These are phyloP conservation scores for Galago senegalensis DNA, from an alignment of 2,797 vertebrate genomes.

Conservation along the genomic window DNA sequence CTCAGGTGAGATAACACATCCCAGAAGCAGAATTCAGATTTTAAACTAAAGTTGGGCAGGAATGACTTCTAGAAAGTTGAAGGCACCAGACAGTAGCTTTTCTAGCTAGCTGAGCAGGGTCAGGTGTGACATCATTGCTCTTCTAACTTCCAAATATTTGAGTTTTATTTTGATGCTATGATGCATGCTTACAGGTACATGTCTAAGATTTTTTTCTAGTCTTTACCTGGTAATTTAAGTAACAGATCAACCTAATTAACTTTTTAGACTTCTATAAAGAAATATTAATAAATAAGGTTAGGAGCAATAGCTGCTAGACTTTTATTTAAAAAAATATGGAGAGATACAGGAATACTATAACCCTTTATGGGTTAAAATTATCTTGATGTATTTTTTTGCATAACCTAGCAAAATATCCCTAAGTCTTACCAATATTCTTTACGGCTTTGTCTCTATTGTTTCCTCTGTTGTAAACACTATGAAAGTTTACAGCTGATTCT, in stretches of 20 bases:
- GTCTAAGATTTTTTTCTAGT: background rate
- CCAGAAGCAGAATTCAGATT: background rate
- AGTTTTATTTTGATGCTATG: background rate
- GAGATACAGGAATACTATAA: background rate
- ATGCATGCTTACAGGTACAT: background rate
- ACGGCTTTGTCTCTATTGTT: accelerated
- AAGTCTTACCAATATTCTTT: background rate
- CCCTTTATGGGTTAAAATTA: background rate
- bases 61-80: background rate
- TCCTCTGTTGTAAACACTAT: background rate
- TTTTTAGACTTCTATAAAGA: background rate
- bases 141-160: background rate
- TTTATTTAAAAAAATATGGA: background rate
- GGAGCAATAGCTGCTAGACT: background rate
- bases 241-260: background rate
- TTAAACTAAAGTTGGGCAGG: background rate
- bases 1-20: background rate
- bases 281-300: background rate
- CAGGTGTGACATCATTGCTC: background rate
- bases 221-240: background rate
- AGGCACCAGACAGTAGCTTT: background rate
- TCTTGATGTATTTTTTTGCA: background rate
- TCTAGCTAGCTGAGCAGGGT: background rate
- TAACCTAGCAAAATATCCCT: background rate
- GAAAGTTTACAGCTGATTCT: background rate